phyloP scores from a whole-genome alignment of 1,140 invertebrate genomes.

The Coelopa frigida region DNA sequence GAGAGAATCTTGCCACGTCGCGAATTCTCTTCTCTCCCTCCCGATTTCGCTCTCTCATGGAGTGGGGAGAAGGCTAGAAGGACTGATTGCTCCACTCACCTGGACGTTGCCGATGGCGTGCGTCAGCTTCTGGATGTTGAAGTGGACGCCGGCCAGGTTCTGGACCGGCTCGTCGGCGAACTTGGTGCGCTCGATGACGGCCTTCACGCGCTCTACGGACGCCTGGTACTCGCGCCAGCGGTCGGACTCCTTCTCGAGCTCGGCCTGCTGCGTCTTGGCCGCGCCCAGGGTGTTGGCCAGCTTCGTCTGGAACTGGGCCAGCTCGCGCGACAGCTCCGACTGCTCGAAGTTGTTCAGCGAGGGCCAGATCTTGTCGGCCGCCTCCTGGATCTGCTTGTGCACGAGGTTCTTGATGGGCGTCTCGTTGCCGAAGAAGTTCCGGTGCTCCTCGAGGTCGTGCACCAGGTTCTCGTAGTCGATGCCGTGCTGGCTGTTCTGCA shows the following conservation, averaged over 20 bases:
- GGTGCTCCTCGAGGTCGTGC: conserved; percentile 76
- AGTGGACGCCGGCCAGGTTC: conserved; percentile 66
- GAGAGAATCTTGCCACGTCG: too few species aligned
- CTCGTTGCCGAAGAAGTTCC: conserved; percentile 75
- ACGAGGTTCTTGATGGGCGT: conserved; percentile 69
- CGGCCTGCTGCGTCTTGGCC: conserved; percentile 66
- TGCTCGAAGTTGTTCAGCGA: conserved; percentile 71
- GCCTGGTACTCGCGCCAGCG: conserved; percentile 72
- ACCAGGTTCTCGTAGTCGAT: conserved; percentile 81
- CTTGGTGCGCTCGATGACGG: conserved; percentile 62
- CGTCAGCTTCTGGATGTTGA: conserved; percentile 71
- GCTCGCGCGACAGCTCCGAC: conserved; percentile 69
- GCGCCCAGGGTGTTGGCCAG: conserved; percentile 75
- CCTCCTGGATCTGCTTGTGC: conserved; percentile 71
- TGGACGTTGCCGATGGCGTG: conserved; percentile 70
- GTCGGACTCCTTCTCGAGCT: conserved; percentile 67
- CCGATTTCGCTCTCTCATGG: too few species aligned
- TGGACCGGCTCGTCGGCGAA: conserved; percentile 69
- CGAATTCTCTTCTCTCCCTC: too few species aligned
- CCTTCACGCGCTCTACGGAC: conserved; percentile 65
- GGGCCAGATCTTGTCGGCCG: conserved; percentile 79
- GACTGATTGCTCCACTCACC: conserved; percentile 49
- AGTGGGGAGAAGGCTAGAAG: too few species aligned
- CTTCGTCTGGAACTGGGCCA: conserved; percentile 68
- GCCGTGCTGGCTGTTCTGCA: conserved; percentile 72